Percentiles rank a stretch among this genome's conserved stretches.
Evolutionary conservation across 2,888 invertebrate species (phyloP).

Genomic region (Synanthedon tipuliformis): DNA sequence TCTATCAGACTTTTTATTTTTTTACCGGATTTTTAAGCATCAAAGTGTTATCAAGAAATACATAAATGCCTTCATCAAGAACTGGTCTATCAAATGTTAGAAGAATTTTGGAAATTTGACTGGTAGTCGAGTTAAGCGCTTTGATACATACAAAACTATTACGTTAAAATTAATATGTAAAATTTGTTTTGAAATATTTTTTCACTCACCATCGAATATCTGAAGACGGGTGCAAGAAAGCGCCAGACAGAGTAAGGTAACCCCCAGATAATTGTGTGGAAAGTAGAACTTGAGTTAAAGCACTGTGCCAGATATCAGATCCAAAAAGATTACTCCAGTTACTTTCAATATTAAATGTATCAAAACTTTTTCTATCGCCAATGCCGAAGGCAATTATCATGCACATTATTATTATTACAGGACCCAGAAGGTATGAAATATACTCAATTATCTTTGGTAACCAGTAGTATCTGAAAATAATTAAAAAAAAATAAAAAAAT

Average conservation of each 20-base stretch:
- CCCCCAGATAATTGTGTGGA: slow-evolving; percentile 48
- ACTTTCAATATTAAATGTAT: slow-evolving; percentile 12
- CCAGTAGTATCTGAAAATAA: slow-evolving; percentile 38
- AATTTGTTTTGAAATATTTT: background rate
- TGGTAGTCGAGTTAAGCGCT: background rate
- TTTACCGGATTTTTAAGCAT: no score
- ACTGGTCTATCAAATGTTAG: no score
- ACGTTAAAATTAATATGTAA: no score
- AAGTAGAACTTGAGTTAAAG: slow-evolving; percentile 39
- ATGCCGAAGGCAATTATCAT: slow-evolving; percentile 21
- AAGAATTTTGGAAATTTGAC: no score
- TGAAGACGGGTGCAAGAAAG: slow-evolving; percentile 36
- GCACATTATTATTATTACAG: slow-evolving; percentile 22
- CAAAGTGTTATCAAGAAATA: no score
- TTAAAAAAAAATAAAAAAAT: no score
- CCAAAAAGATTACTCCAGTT: slow-evolving; percentile 32
- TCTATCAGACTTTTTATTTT: background rate
- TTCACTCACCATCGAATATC: slow-evolving; percentile 44
- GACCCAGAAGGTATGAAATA: slow-evolving; percentile 33
- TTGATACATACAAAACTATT: background rate
- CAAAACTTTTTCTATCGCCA: slow-evolving; percentile 20
- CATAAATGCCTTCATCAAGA: background rate
- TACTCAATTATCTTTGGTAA: slow-evolving; percentile 47
- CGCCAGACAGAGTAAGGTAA: slow-evolving; percentile 41
- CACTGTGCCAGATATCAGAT: slow-evolving; percentile 41